Percentiles rank a stretch among this genome's conserved stretches.
phyloP scores from a whole-genome alignment of 1,140 invertebrate genomes.

The Drosophila dunni region DNA sequence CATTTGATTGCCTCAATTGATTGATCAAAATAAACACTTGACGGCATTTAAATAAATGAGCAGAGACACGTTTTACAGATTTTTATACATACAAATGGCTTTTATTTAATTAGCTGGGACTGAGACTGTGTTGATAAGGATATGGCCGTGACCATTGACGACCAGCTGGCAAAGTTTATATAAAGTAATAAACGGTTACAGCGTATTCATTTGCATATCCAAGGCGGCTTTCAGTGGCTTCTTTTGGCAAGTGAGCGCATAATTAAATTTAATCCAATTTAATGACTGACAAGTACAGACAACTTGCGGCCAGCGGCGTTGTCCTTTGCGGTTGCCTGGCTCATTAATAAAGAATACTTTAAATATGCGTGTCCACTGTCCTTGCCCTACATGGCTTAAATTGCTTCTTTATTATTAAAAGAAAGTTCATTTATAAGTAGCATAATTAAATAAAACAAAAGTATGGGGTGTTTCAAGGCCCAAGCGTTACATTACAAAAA shows the following conservation, averaged over 20 bases:
- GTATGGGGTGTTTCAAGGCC: background rate
- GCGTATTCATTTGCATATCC: constrained; percentile 54
- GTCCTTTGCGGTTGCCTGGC: constrained; percentile 24
- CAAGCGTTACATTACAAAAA: background rate
- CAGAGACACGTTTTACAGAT: constrained; percentile 30
- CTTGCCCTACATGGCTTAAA: constrained; percentile 12
- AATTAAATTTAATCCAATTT: constrained; percentile 78
- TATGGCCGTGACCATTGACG: too few relatives aligned
- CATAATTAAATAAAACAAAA: constrained; percentile 3
- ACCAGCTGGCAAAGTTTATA: too few relatives aligned
- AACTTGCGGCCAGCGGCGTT: constrained; percentile 15
- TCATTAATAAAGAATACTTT: constrained; percentile 50
- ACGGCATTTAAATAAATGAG: constrained; percentile 17
- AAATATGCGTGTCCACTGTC: constrained; percentile 32
- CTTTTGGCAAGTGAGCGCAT: constrained; percentile 58
- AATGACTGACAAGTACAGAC: constrained; percentile 60
- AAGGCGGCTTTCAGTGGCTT: constrained; percentile 34
- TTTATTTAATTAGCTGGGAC: too few relatives aligned
- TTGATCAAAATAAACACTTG: constrained; percentile 19
- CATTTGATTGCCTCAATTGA: constrained; percentile 12
- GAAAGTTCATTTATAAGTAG: constrained; percentile 8
- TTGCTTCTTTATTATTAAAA: constrained; percentile 36
- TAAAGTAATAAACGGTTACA: too few relatives aligned
- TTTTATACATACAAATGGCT: too few relatives aligned
- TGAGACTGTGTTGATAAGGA: too few relatives aligned